Evolutionary conservation across 2,113 vertebrate species (phyloP).

Genomic region (Periophthalmodon schlosseri): DNA sequence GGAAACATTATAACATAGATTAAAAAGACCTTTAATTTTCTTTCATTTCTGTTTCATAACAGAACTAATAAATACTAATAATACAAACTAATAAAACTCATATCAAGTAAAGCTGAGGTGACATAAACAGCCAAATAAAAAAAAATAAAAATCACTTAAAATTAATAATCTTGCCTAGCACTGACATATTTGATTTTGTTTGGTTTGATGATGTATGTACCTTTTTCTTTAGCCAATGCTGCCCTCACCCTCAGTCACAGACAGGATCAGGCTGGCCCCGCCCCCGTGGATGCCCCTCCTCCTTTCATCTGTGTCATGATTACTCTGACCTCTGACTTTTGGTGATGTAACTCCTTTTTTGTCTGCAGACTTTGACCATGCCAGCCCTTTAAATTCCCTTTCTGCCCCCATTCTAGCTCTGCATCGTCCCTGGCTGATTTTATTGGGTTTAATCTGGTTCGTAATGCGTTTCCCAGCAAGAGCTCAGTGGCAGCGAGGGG

Average conservation of each 20-base stretch:
- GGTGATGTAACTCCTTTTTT: conserved; percentile 72
- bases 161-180: too few species aligned
- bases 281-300: conserved; percentile 12
- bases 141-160: too few species aligned
- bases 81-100: too few species aligned
- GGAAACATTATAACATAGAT: too few species aligned
- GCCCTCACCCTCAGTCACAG: conserved; percentile 55
- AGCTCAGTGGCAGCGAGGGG: conserved; percentile 3
- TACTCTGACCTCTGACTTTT: conserved; percentile 65
- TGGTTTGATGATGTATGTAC: background rate
- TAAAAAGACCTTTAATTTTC: too few species aligned
- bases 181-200: too few species aligned
- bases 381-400: conserved; percentile 37
- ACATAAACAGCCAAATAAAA: too few species aligned
- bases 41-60: too few species aligned
- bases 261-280: conserved; percentile 52
- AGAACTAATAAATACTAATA: too few species aligned
- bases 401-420: conserved; percentile 33
- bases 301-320: conserved; percentile 65
- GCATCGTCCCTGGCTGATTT: conserved; percentile 28
- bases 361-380: conserved; percentile 53
- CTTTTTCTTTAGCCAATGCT: conserved; percentile 28
- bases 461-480: conserved; percentile 47
- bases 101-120: too few species aligned
- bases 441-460: conserved; percentile 57